phyloP scores from a whole-genome alignment of 2,888 invertebrate species.

The Caenorhabditis becei region DNA sequence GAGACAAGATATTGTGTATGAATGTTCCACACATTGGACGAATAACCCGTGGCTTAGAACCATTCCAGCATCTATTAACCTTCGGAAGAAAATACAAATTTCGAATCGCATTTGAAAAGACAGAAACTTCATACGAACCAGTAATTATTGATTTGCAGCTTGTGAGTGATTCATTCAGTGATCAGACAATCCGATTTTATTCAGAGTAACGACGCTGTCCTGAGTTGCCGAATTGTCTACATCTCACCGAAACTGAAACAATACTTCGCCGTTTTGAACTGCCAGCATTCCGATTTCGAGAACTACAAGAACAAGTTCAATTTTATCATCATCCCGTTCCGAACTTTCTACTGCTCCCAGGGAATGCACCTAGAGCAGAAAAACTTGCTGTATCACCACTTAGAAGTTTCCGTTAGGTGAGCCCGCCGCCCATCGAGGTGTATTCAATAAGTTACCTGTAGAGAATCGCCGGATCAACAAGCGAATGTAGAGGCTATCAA shows the following conservation, averaged over 20 bases:
- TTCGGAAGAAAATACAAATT: conserved; percentile 7
- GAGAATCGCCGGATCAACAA: too few species aligned
- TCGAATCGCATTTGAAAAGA: conserved; percentile 29
- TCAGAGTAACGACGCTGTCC: conserved; percentile 4
- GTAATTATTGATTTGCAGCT: conserved; percentile 25
- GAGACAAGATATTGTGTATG: background rate
- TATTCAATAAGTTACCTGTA: background rate
- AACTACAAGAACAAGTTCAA: conserved; percentile 6
- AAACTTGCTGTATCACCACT: conserved; percentile 14
- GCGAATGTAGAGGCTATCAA: conserved; percentile 1
- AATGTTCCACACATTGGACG: conserved; percentile 26
- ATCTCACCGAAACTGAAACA: conserved; percentile 17
- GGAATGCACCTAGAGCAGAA: background rate
- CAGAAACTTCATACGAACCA: conserved; percentile 1
- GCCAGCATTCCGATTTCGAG: background rate
- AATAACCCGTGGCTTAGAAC: conserved; percentile 12
- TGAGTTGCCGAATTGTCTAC: conserved; percentile 29
- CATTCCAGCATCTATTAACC: background rate
- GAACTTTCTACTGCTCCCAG: conserved; percentile 18
- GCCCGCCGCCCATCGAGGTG: too few species aligned
- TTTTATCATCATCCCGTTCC: conserved; percentile 32
- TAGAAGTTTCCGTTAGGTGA: conserved; percentile 11
- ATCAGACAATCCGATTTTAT: background rate
- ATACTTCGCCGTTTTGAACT: conserved; percentile 28
- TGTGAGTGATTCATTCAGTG: background rate